Base-by-base conservation (phyloP, 2,797 vertebrate species). In the Gymnoscopelus microlampas region DNA sequence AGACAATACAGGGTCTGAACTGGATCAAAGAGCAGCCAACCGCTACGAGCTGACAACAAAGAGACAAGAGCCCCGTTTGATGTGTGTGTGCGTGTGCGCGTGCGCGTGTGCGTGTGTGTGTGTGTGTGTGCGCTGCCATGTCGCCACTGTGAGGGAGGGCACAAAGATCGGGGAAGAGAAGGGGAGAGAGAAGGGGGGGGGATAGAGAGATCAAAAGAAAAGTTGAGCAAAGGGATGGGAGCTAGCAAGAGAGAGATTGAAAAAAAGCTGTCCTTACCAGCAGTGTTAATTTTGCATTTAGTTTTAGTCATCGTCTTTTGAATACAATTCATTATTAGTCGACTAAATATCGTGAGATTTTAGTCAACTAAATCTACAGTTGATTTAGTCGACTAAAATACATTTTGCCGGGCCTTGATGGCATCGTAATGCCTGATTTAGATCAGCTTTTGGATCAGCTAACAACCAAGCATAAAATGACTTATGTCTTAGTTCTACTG, bases 41-140 rank as follows among this genome's bases (percentile, higher is more conserved):
- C 8, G 80, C 85, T 87, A 87, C 70, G 60, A 78, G 74, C 80
- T 77, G 83, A 85, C 78, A 85, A 89, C 83, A 86, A 84, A 85
- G 78, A 81, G 66, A 74, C 73, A 83, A 82, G 74, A 78, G 68
- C 8, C 8, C 39, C 9, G 39, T 44, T 44, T 44, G 39, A 44
- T 85, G 79, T 24, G 63, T 61, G 24, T 11, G 1, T 49, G 66
- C 19, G 35, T 83, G 80, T 86, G 81, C 79, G 77, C 1, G 66
- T 85, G 79, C 15, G 63, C 59, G 24, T 11, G 1, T 53, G 66
- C 19, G 35, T 83, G 1, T 53, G 66, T 23, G 35, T 83, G 80
- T 86, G 81, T 80, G 77, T 8, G 68, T 85, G 79, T 19, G 62
- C 78, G 77, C 72, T 72, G 80, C 71, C 74, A 65, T 73, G 62